phyloP scores from a whole-genome alignment of 2,797 vertebrate genomes.

The Dendrocincla tyrannina region DNA sequence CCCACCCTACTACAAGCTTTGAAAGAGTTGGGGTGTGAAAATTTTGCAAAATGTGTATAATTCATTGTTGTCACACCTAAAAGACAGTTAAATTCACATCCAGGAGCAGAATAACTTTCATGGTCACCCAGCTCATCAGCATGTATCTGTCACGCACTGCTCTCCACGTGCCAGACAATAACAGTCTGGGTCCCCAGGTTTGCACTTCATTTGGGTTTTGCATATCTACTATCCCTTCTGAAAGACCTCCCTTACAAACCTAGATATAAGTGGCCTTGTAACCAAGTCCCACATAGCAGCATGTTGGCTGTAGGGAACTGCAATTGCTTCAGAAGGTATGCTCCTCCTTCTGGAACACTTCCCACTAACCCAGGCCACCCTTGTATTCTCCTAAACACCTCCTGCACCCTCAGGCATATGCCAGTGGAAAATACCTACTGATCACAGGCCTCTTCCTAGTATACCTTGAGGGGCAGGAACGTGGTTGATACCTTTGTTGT shows the following conservation, averaged over 20 bases:
- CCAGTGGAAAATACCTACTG: background rate
- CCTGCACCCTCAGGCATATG: background rate
- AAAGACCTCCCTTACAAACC: background rate
- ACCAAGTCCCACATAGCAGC: background rate
- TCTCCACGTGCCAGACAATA: background rate
- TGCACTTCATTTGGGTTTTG: background rate
- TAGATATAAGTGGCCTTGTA: background rate
- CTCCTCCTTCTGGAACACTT: background rate
- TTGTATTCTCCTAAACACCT: background rate
- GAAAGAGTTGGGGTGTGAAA: background rate
- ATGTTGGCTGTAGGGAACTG: background rate
- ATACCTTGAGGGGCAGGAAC: background rate
- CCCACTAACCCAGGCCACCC: background rate
- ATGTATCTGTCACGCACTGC: background rate
- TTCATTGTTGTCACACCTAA: background rate
- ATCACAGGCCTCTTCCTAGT: background rate
- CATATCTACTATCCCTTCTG: background rate
- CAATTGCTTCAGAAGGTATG: background rate
- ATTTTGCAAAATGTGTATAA: background rate
- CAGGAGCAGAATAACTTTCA: background rate
- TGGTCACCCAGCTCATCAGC: background rate
- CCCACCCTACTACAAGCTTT: background rate
- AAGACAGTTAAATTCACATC: background rate
- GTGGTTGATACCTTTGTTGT: background rate
- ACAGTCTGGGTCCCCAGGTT: background rate